Conservation (phyloP, 2,797 vertebrate genomes). For the Nasua narica region DNA sequence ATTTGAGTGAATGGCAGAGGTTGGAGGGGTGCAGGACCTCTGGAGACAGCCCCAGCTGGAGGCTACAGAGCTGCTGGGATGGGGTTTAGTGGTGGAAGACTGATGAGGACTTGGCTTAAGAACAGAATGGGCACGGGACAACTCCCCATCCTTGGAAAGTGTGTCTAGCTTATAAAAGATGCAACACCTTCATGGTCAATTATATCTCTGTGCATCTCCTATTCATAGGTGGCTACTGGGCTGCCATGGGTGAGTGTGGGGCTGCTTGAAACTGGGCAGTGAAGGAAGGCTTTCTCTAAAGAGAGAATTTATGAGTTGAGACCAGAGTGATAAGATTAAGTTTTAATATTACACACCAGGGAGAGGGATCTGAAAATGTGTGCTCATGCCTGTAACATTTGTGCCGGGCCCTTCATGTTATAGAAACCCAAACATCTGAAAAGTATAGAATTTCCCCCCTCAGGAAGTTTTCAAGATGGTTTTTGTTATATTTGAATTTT, state of each 20-base stretch:
- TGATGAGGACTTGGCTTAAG: background rate
- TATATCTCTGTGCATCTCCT: background rate
- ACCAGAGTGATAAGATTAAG: background rate
- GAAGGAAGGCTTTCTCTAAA: background rate
- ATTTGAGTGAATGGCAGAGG: background rate
- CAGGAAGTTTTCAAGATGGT: background rate
- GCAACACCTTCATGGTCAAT: background rate
- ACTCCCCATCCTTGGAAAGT: background rate
- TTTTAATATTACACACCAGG: background rate
- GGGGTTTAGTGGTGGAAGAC: background rate
- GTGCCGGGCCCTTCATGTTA: background rate
- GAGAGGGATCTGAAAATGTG: background rate
- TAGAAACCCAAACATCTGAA: background rate
- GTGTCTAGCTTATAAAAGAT: background rate
- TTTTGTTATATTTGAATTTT: background rate
- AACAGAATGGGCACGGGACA: background rate
- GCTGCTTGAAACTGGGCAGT: background rate
- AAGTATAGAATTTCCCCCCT: background rate
- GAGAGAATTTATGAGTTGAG: background rate
- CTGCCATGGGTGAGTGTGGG: background rate
- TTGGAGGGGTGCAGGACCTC: background rate
- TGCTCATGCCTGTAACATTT: rapidly evolving
- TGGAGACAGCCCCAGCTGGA: background rate
- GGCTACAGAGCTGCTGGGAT: background rate
- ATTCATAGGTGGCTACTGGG: background rate